A percentile compares a stretch with the other conserved stretches of the same genome.
Conservation (phyloP, 2,797 vertebrate species). For the Chloroceryle amazona region DNA sequence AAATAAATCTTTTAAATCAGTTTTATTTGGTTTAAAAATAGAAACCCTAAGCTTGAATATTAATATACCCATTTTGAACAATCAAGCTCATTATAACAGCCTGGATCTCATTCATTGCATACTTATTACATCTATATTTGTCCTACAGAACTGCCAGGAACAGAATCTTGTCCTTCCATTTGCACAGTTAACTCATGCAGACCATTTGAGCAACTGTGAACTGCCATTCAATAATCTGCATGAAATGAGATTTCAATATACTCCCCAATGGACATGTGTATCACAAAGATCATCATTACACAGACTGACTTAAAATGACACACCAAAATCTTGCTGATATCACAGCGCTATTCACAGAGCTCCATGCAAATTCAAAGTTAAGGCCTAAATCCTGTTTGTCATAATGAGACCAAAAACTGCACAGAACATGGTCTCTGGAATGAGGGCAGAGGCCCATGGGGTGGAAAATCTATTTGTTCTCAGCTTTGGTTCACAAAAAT, state of each 20-base stretch:
- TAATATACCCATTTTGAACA: background rate
- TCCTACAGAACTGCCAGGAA: background rate
- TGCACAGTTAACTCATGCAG: background rate
- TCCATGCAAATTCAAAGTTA: background rate
- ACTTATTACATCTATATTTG: background rate
- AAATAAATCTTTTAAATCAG: background rate
- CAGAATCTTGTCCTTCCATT: background rate
- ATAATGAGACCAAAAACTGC: background rate
- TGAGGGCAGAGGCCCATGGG: background rate
- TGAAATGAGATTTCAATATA: background rate
- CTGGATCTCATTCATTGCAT: background rate
- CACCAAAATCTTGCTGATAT: background rate
- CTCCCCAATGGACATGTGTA: background rate
- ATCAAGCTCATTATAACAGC: background rate
- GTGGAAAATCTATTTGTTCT: background rate
- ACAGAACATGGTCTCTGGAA: background rate
- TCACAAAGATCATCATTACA: background rate
- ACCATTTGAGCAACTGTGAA: background rate
- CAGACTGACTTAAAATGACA: background rate
- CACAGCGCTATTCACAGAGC: background rate
- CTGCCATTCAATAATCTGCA: background rate
- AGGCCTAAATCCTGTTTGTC: background rate
- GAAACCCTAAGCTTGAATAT: background rate
- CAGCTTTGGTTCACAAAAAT: background rate
- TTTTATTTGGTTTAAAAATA: background rate